These are phyloP conservation scores for Anoplolepis gracilipes DNA, from an alignment of 1,140 invertebrate species.

Conservation along the genomic window DNA sequence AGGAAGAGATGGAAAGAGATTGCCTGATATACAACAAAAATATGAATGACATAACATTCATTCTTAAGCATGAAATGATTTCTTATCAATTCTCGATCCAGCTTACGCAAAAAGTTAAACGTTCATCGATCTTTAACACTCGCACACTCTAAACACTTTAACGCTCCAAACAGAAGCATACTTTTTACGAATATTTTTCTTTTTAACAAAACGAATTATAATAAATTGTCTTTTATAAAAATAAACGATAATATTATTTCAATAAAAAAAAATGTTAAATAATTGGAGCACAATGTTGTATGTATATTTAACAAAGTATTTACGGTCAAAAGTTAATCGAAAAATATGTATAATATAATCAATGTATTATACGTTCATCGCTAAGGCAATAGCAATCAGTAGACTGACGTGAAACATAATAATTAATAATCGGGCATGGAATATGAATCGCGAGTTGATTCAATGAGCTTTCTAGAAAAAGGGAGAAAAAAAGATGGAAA, in stretches of 20 bases:
- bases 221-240: background rate
- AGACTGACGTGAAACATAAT: slow-evolving; percentile 19
- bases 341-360: slow-evolving; percentile 6
- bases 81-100: slow-evolving; percentile 22
- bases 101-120: slow-evolving; percentile 25
- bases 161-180: background rate
- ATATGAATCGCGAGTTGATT: slow-evolving; percentile 11
- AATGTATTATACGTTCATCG: background rate
- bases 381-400: background rate
- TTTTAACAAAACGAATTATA: background rate
- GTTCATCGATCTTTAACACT: background rate
- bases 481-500: background rate
- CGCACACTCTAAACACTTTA: background rate
- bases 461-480: slow-evolving; percentile 1
- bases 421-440: slow-evolving; percentile 31
- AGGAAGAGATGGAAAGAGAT: background rate
- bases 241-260: slow-evolving; percentile 6
- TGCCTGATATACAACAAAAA: slow-evolving; percentile 7
- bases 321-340: background rate
- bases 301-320: background rate
- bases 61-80: slow-evolving; percentile 29
- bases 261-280: background rate
- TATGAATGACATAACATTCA: background rate
- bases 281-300: background rate
- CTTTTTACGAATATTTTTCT: background rate